phyloP scores from a whole-genome alignment of 30 jellyfish, hydroid and myxozoan species.

The Nemopilema nomurai region DNA sequence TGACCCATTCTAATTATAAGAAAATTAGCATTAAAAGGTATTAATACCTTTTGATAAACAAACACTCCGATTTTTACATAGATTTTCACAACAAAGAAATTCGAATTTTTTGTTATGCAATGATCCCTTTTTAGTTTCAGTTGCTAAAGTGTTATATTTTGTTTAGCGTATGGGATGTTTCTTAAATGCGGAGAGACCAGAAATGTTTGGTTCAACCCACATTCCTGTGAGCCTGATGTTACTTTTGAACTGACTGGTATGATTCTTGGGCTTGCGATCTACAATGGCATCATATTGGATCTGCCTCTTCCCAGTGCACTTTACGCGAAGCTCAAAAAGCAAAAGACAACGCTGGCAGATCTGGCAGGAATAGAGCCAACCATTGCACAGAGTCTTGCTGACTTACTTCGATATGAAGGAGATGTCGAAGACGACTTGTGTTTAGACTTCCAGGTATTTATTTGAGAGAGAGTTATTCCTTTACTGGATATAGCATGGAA shows the following conservation, averaged over 20 bases:
- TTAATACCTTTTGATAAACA: too few relatives aligned
- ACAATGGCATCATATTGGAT: constrained; percentile 94
- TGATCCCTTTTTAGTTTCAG: background rate
- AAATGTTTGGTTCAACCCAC: constrained; percentile 78
- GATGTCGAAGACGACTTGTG: constrained; percentile 75
- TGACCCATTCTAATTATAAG: too few relatives aligned
- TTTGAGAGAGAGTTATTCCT: too few relatives aligned
- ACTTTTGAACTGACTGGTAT: constrained; percentile 82
- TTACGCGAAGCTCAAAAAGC: constrained; percentile 76
- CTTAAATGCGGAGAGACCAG: constrained; percentile 61
- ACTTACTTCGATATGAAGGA: constrained; percentile 67
- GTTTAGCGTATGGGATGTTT: constrained; percentile 76
- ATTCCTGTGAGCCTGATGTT: constrained; percentile 58
- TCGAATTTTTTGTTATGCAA: background rate
- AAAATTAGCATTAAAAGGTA: too few relatives aligned
- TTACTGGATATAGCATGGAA: too few relatives aligned
- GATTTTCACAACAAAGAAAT: background rate
- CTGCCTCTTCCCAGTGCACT: constrained; percentile 85
- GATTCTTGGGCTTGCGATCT: constrained; percentile 93
- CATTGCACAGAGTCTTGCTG: constrained; percentile 62
- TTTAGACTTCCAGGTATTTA: constrained; percentile 77
- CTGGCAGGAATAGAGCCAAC: constrained; percentile 85
- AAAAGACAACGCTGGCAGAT: constrained; percentile 59
- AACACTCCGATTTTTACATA: background rate
- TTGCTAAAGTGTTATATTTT: background rate